These are phyloP conservation scores for Prunella fulvescens DNA, from an alignment of 2,113 vertebrate genomes.

Conservation along the genomic window DNA sequence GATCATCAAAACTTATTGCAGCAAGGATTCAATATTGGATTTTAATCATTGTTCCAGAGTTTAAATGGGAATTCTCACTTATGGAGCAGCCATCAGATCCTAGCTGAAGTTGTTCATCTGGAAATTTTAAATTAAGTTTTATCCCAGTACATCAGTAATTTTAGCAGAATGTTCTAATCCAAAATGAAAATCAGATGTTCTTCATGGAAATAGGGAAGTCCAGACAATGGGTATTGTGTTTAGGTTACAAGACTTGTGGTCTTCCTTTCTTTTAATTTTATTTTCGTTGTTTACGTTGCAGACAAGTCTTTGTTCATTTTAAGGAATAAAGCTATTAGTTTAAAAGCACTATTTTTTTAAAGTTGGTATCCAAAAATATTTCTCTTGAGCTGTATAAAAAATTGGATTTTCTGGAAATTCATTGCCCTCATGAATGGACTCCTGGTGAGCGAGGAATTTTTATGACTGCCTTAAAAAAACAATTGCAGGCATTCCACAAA, in stretches of 20 bases:
- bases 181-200: constrained; percentile 72
- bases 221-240: constrained; percentile 59
- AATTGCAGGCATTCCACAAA: constrained; percentile 29
- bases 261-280: not conserved
- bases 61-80: not conserved
- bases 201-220: constrained; percentile 18
- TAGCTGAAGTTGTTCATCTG: constrained; percentile 9
- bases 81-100: not conserved
- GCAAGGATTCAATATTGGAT: not conserved
- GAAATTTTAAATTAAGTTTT: constrained; percentile 31
- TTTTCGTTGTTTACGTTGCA: constrained; percentile 37
- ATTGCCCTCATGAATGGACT: not conserved
- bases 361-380: constrained; percentile 26
- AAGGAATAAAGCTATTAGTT: not conserved
- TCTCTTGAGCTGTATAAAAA: constrained; percentile 2
- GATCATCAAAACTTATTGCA: constrained; percentile 32
- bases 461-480: constrained; percentile 38
- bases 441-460: constrained; percentile 17
- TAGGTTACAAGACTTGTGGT: not conserved
- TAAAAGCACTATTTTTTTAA: not conserved
- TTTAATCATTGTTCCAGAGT: not conserved
- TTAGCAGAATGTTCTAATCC: constrained; percentile 52
- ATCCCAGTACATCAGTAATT: constrained; percentile 48
- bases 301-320: not conserved
- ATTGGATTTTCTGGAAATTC: not conserved